Evolutionary conservation across 1,140 invertebrate genomes (phyloP), one percentile per base, ranked within the genome.

Genomic region (Aradophagus sp.): DNA sequence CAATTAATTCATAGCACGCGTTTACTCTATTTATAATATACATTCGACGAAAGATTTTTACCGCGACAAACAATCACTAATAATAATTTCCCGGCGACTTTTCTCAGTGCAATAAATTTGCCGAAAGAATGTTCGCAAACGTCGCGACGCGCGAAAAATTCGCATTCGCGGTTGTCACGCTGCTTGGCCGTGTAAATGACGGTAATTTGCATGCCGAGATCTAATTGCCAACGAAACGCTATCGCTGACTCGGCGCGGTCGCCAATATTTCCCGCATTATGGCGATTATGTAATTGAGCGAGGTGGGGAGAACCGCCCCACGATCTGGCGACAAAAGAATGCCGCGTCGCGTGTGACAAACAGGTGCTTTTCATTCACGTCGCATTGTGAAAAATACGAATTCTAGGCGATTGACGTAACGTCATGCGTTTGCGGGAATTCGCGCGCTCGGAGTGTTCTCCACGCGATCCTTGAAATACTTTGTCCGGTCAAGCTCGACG

Each of bases 401-500:
- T 73, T 65, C 70, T 68, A 63, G 70, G 59, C 16, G 59, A 65
- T 73, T 68, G 70, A 73, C 70, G 70, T 68, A 68, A 73, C 53
- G 50, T 67, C 52, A 39, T 32, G 17, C 34, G 34, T 35, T 38
- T 32, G 17, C 34, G 34, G 27, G 14, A 59, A 61, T 65, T 71
- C 68, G 55, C 59, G 48, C 36, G 53, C 47, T 27, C 48, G 19
- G 42, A 41, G 26, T 66, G 55, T 59, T 58, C 56, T 36, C 14
- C 12, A 19, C 32, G 26, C 53, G 55, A 62, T 67, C 62, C 62
- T 73, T 73, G 62, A 58, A 67, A 72, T 17, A 65, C 53, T 61
- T 65, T 38, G 31, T 36, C 34, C 38, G 38, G 11, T 31, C 34
- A 42, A 7, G 53, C 56, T 20, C 15, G 29, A 47, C 41, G n/a